phyloP scores from a whole-genome alignment of 2,113 vertebrate species.

The Puffinus mauretanicus region DNA sequence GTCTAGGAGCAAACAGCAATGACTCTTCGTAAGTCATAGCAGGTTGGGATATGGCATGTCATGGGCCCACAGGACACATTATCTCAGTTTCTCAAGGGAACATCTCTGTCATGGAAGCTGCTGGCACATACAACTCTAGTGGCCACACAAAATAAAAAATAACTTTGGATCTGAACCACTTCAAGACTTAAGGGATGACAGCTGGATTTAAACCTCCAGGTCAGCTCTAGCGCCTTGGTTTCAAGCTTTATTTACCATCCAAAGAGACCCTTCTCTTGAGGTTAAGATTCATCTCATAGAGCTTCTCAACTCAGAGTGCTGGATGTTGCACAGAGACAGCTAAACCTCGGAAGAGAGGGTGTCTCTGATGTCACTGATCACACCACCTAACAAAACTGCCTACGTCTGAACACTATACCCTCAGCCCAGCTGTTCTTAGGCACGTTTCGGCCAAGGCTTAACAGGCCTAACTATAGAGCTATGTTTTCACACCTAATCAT shows the following conservation, averaged over 20 bases:
- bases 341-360: neutral
- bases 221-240: neutral
- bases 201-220: neutral
- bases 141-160: neutral
- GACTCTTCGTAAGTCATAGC: neutral
- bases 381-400: neutral
- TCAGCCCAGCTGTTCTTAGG: neutral
- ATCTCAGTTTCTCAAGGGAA: neutral
- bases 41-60: rapidly evolving
- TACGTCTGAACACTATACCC: neutral
- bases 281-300: neutral
- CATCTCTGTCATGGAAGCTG: neutral
- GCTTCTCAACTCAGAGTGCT: neutral
- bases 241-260: neutral
- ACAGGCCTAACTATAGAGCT: neutral
- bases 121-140: neutral
- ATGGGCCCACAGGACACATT: neutral
- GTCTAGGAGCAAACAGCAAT: neutral
- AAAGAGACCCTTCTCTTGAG: neutral
- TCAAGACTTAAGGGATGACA: neutral
- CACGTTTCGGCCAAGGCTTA: neutral
- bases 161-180: neutral
- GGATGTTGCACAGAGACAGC: neutral
- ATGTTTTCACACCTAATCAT: neutral
- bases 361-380: neutral